Evolutionary conservation across 2,888 invertebrate genomes (phyloP).

Genomic region (Ptychoptera albimana): DNA sequence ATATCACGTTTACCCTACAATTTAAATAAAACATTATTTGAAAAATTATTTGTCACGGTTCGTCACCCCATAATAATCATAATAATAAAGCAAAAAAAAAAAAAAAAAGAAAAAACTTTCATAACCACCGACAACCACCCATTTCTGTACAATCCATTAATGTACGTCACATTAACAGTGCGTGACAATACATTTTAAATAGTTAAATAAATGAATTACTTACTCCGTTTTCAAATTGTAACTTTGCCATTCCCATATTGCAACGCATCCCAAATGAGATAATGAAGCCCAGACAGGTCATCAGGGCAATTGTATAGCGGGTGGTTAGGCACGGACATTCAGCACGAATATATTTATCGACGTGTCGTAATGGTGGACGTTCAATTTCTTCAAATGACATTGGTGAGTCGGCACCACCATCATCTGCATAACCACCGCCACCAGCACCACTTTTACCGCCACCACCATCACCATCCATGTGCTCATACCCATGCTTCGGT

Average conservation of each 20-base stretch:
- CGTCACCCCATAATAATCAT: too few species aligned
- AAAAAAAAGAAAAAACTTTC: too few species aligned
- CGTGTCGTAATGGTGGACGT: constrained; percentile 66
- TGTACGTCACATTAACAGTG: too few species aligned
- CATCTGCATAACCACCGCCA: constrained; percentile 12
- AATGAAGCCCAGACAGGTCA: constrained; percentile 79
- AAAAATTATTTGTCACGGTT: too few species aligned
- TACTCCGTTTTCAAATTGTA: constrained; percentile 51
- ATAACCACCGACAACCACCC: too few species aligned
- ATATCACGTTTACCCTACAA: too few species aligned
- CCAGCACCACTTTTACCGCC: constrained; percentile 16
- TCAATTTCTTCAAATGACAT: constrained; percentile 71
- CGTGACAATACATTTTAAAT: too few species aligned
- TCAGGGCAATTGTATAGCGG: constrained; percentile 71
- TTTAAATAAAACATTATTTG: too few species aligned
- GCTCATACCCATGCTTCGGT: constrained; percentile 22
- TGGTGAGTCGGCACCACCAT: constrained; percentile 48
- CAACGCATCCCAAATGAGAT: constrained; percentile 97
- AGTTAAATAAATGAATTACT: constrained; percentile 17
- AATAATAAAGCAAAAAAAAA: too few species aligned
- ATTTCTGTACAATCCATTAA: too few species aligned
- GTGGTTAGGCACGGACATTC: constrained; percentile 68
- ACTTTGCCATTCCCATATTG: constrained; percentile 96
- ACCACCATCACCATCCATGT: constrained; percentile 24
- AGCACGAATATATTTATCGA: constrained; percentile 75